Evolutionary conservation across 2,797 vertebrate species (phyloP).

Genomic region (Martes flavigula): DNA sequence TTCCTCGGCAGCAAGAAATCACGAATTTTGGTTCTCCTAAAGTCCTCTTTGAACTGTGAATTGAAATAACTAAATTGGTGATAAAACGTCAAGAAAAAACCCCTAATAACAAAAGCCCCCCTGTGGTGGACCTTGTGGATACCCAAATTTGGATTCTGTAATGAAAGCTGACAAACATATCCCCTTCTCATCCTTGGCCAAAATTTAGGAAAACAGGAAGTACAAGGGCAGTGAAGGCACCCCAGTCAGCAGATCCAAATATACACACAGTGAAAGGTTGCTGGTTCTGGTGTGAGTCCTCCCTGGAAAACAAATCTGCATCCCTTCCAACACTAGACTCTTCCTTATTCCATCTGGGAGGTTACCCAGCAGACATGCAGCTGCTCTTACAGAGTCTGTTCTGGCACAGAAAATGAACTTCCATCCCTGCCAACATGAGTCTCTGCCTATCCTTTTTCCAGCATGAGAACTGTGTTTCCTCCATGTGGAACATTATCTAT

Average conservation of each 20-base stretch:
- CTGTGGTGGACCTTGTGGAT: not conserved
- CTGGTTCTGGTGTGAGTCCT: not conserved
- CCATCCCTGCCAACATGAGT: not conserved
- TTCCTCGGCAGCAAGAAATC: not conserved
- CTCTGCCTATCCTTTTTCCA: not conserved
- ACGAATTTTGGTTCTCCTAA: not conserved
- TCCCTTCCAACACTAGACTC: not conserved
- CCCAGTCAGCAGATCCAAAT: not conserved
- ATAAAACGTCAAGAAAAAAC: not conserved
- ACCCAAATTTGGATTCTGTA: conserved; percentile 10
- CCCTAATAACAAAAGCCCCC: not conserved
- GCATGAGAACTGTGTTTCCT: not conserved
- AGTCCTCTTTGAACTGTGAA: not conserved
- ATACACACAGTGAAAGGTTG: not conserved
- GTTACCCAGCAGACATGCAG: not conserved
- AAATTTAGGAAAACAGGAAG: not conserved
- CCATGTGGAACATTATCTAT: not conserved
- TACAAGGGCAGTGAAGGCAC: not conserved
- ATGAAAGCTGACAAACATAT: not conserved
- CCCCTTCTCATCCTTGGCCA: not conserved
- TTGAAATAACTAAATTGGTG: not conserved
- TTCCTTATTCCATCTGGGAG: not conserved
- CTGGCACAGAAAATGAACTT: not conserved
- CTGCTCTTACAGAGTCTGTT: not conserved
- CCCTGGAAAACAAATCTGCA: not conserved